phyloP scores from a whole-genome alignment of 1,140 invertebrate species.

The Caenorhabditis latens region DNA sequence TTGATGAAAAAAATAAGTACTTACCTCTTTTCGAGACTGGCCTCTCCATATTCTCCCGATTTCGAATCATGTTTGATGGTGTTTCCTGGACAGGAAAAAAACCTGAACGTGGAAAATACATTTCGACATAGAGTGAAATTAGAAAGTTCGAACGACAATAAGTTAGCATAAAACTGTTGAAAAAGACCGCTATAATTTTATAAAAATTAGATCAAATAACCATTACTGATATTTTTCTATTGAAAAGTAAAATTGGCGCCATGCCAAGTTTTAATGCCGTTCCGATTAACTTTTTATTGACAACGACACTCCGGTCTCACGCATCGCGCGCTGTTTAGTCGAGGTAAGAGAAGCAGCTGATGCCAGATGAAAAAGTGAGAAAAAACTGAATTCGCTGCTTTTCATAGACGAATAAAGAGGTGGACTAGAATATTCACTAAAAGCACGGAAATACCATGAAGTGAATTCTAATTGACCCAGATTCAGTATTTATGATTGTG shows the following conservation, averaged over 20 bases:
- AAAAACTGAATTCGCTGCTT: too few relatives aligned
- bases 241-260: constrained; percentile 10
- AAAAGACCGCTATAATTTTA: not conserved
- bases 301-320: constrained; percentile 26
- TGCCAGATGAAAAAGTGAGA: not conserved
- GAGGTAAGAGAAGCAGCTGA: not conserved
- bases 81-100: too few relatives aligned
- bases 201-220: not conserved
- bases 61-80: constrained; percentile 6
- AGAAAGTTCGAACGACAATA: not conserved
- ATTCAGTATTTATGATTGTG: too few relatives aligned
- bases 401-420: too few relatives aligned
- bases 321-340: not conserved
- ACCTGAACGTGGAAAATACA: not conserved
- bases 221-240: not conserved
- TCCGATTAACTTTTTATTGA: not conserved
- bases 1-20: not conserved
- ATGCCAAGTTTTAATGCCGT: constrained; percentile 7
- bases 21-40: constrained; percentile 31
- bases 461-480: too few relatives aligned
- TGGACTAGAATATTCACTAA: too few relatives aligned
- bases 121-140: not conserved
- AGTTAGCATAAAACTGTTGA: not conserved
- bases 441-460: too few relatives aligned
- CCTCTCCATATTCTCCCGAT: constrained; percentile 40